These are phyloP conservation scores for Heteractis magnifica DNA, from an alignment of 92 coral and sea anemone genomes.

Conservation along the genomic window DNA sequence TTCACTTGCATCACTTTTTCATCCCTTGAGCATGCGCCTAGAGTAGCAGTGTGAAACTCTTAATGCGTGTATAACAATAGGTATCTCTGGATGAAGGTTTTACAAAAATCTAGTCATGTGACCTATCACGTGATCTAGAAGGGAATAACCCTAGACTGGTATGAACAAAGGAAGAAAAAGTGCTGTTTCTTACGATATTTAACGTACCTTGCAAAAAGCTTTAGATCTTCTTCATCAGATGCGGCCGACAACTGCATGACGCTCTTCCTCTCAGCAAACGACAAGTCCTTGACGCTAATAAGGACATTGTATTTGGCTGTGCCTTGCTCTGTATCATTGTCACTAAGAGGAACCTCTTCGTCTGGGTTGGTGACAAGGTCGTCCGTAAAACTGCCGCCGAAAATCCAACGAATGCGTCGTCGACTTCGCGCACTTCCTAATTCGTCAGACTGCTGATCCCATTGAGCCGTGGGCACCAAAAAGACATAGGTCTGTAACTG, in stretches of 20 bases:
- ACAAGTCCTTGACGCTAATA: conserved; percentile 50
- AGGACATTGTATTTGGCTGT: conserved; percentile 23
- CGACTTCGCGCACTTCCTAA: conserved; percentile 43
- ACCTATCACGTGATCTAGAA: too few species aligned
- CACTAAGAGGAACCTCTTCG: conserved; percentile 37
- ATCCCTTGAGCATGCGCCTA: too few species aligned
- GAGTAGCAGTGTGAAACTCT: too few species aligned
- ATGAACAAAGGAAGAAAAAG: too few species aligned
- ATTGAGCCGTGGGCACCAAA: conserved; percentile 66
- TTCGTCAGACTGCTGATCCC: conserved; percentile 49
- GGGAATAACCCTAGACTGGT: too few species aligned
- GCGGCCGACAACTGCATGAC: conserved; percentile 72
- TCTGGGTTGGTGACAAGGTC: conserved; percentile 40
- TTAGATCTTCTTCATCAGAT: conserved; percentile 74
- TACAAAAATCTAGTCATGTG: too few species aligned
- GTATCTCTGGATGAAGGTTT: too few species aligned
- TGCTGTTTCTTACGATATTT: not conserved
- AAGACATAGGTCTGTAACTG: conserved; percentile 95
- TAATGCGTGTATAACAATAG: too few species aligned
- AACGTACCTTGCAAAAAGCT: conserved; percentile 75
- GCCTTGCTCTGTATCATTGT: conserved; percentile 36
- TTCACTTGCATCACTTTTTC: too few species aligned
- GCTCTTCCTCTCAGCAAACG: conserved; percentile 68
- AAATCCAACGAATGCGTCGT: conserved; percentile 75
- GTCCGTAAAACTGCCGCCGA: conserved; percentile 74